Base-by-base conservation (phyloP, 2,113 vertebrate genomes). In the Grammomys surdaster region DNA sequence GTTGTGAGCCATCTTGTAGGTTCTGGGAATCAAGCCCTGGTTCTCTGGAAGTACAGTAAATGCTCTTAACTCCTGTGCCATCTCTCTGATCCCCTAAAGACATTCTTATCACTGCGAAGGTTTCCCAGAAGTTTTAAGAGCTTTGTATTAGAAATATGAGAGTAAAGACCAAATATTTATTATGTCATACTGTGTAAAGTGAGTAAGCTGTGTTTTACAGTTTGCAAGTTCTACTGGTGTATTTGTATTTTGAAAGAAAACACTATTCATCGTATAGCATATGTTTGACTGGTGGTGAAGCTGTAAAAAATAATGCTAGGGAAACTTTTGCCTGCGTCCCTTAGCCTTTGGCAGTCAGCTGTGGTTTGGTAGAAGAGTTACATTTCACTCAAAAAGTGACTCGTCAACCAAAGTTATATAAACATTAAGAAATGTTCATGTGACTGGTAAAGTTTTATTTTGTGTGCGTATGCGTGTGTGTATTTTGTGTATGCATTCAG, bases 181-280 rank as follows among this genome's bases (percentile, higher is more conserved):
- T 88, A n/a, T 84, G 84, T 8, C 33, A 65, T 12, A n/a, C 87
- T 89, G 43, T 51, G 20, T 78, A 75, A 97, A 95, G 67, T 69
- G 16, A 82, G 20, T 86, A 95, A 24, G 46, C 75, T 90, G 26
- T 3, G 20, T 43, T 84, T 75, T 84, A 80, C 51, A 88, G 87
- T 36, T 96, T 94, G 87, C 48, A 77, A 40, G 43, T 90, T 94
- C 65, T 93, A 5, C 51, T 88, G 22, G 72, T 95, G 56, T 94
- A 73, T 95, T 87, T 91, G 36, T 94, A 78, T 95, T 91, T 88
- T 87, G 78, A 58, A 87, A 90, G 70, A 82, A 94, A 89, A 94
- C 63, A 43, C 26, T 81, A 7, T 84, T 63, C 43, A 31, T 67
- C 3, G 31, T 40, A 54, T 33, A 78, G 33, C 17, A 36, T 9